phyloP scores from a whole-genome alignment of 2,888 invertebrate genomes.

The Orthosia gothica region DNA sequence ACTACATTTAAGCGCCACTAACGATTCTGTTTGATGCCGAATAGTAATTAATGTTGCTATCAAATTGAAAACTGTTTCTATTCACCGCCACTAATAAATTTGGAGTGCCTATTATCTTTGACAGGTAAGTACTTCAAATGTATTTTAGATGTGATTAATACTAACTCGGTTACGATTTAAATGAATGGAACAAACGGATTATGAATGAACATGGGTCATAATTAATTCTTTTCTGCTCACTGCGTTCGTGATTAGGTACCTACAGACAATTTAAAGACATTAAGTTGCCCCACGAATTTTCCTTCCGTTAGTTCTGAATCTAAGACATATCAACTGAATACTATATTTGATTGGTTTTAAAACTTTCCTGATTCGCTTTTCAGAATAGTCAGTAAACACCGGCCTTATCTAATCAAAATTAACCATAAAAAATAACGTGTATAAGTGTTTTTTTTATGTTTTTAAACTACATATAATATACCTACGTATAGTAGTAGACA shows the following conservation, averaged over 20 bases:
- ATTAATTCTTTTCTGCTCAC: not conserved
- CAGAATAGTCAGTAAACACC: too few relatives aligned
- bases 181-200: not conserved
- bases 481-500: too few relatives aligned
- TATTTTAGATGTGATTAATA: slow-evolving; percentile 1
- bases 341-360: not conserved
- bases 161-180: not conserved
- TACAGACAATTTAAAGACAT: not conserved
- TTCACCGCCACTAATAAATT: slow-evolving; percentile 29
- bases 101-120: slow-evolving; percentile 19
- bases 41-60: slow-evolving; percentile 58
- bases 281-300: too few relatives aligned
- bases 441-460: too few relatives aligned
- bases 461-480: too few relatives aligned
- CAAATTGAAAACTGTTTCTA: slow-evolving; percentile 49
- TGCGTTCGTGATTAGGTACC: not conserved
- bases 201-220: not conserved
- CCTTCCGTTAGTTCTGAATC: not conserved
- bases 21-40: slow-evolving; percentile 45
- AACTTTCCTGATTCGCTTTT: too few relatives aligned
- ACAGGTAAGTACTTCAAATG: not conserved
- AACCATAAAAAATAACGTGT: too few relatives aligned
- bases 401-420: too few relatives aligned
- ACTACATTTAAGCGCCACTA: slow-evolving; percentile 49
- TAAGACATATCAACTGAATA: not conserved